Base-by-base conservation (phyloP, 2,888 invertebrate species). In the Oscheius sp. region DNA sequence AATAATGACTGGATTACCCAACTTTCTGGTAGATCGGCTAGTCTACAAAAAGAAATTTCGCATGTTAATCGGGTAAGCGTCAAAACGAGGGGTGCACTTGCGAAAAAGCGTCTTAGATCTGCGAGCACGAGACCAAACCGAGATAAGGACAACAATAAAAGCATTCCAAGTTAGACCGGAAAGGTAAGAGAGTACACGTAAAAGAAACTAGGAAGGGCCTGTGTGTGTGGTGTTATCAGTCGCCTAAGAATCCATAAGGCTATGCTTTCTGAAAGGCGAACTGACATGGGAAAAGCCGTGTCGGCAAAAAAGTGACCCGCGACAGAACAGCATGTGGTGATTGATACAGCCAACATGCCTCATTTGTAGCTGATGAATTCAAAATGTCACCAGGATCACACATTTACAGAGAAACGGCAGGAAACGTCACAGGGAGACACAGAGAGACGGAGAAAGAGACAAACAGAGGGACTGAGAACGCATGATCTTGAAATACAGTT, bases 131-230 rank as follows among this genome's bases (percentile, higher is more conserved):
- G 33, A 29, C 53, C 42, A 42, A 42, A 5, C 7, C 42, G 7
- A 42, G 42, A 42, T 42, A 42, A 42, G 42, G 42, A 42, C 42
- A 42, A 42, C 42, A 42, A 42, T 42, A 42, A 42, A 42, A 42
- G 42, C 42, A 3, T 42, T 42, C 42, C 42, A 42, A 5, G 3
- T 3, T 29, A 68, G 21, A 68, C 51, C 68, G 53, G 53, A 53
- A 68, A 53, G 53, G 35, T 4, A 66, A 66, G 65, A 65, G 50
- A 32, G 32, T 42, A 42, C 55, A 53, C 51, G 65, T 65, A 48
- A 50, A 33, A n/a, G 50, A 47, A 50, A 21, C 42, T 42, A 42
- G 21, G 21, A 21, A 42, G 42, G 42, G 42, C 42, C 7, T 7
- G 21, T 21, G 21, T 0, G 21, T n/a, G 35, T 33, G 35, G 33